Evolutionary conservation across 1,140 invertebrate genomes (phyloP).

Genomic region (Drosophila quadrilineata): DNA sequence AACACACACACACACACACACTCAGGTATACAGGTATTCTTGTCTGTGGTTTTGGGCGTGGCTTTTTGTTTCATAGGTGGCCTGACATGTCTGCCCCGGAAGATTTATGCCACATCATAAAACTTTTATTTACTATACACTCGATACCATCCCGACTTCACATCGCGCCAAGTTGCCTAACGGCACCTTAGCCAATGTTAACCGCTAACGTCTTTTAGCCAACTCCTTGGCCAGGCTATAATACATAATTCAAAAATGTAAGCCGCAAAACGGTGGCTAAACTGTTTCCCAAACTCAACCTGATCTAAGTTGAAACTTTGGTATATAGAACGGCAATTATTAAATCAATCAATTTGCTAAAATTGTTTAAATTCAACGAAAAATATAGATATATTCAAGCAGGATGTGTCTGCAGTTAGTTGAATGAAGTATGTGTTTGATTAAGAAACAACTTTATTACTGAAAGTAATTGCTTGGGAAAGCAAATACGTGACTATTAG

Average conservation of each 20-base stretch:
- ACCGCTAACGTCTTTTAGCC: not conserved
- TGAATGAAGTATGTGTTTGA: not conserved
- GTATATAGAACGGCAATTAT: no score
- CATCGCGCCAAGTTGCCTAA: slow-evolving; percentile 20
- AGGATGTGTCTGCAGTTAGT: slow-evolving; percentile 1
- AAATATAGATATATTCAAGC: no score
- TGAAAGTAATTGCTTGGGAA: slow-evolving; percentile 20
- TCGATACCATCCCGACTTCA: slow-evolving; percentile 22
- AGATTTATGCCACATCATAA: slow-evolving; percentile 54
- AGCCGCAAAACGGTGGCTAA: not conserved
- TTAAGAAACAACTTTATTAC: slow-evolving; percentile 2
- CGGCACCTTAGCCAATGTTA: slow-evolving; percentile 3
- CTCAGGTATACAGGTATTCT: no score
- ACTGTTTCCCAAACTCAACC: slow-evolving; percentile 5
- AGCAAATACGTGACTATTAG: slow-evolving; percentile 28
- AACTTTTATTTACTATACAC: slow-evolving; percentile 28
- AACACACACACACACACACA: no score
- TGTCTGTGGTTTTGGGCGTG: slow-evolving; percentile 25
- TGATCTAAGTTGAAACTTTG: not conserved
- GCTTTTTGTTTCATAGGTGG: slow-evolving; percentile 12
- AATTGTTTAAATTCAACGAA: no score
- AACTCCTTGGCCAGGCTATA: not conserved
- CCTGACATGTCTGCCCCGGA: slow-evolving; percentile 19
- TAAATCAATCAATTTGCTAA: not conserved
- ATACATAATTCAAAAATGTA: not conserved